Percentiles rank a stretch among this genome's conserved stretches.
phyloP scores from a whole-genome alignment of 2,113 vertebrate species.

The Rhodinocichla rosea region DNA sequence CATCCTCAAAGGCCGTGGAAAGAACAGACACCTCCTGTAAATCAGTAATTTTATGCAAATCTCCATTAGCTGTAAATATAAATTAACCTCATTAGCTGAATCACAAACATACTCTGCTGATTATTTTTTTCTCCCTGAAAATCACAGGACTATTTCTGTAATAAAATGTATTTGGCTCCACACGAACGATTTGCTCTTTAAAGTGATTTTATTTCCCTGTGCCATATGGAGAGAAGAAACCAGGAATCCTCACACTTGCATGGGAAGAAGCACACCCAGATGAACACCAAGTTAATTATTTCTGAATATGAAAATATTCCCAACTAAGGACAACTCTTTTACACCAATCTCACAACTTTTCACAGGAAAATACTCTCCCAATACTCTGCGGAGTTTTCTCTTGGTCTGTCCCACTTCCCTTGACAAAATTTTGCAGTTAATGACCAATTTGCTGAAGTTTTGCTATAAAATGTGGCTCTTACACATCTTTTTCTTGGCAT shows the following conservation, averaged over 20 bases:
- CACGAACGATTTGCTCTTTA: not conserved
- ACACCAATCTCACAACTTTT: not conserved
- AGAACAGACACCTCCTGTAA: not conserved
- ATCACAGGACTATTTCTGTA: not conserved
- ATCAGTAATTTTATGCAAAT: not conserved
- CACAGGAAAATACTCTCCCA: not conserved
- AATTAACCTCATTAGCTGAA: not conserved
- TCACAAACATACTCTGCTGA: not conserved
- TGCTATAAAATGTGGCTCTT: not conserved
- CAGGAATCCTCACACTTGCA: not conserved
- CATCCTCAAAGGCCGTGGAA: not conserved
- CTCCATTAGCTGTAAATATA: not conserved
- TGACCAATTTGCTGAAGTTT: not conserved
- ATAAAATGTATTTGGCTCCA: not conserved
- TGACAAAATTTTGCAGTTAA: not conserved
- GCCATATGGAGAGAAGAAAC: not conserved
- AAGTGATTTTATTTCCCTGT: not conserved
- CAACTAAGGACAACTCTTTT: not conserved
- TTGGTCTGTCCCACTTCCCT: not conserved
- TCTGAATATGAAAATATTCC: not conserved
- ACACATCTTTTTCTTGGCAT: constrained; percentile 61
- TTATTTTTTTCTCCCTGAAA: not conserved
- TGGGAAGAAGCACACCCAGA: not conserved
- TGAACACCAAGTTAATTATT: not conserved
- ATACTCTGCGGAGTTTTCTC: not conserved